These are phyloP conservation scores for Chydorus sphaericus DNA, from an alignment of 2,888 invertebrate genomes.

Conservation along the genomic window DNA sequence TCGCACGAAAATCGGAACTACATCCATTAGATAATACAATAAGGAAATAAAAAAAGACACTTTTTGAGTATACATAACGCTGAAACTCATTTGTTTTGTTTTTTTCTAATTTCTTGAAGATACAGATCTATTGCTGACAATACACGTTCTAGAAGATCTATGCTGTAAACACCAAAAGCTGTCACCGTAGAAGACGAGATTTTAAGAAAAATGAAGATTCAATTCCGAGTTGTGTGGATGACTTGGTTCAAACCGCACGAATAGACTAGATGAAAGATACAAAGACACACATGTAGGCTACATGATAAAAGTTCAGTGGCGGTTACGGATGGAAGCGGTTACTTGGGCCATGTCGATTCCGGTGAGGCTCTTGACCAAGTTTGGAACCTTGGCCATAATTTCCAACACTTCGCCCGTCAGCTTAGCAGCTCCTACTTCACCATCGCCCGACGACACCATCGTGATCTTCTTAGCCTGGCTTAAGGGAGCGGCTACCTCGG, in stretches of 20 bases:
- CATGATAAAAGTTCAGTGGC: neutral
- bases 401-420: slow-evolving; percentile 84
- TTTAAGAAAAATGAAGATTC: neutral
- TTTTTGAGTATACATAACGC: too few relatives aligned
- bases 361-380: slow-evolving; percentile 77
- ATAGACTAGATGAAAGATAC: neutral
- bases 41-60: too few relatives aligned
- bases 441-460: slow-evolving; percentile 85
- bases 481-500: slow-evolving; percentile 88
- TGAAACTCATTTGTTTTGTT: too few relatives aligned
- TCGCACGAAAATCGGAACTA: too few relatives aligned
- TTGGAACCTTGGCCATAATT: slow-evolving; percentile 83
- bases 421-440: slow-evolving; percentile 86
- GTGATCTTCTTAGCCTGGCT: slow-evolving; percentile 89
- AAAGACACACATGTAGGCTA: too few relatives aligned
- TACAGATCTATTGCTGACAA: neutral
- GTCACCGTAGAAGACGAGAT: neutral
- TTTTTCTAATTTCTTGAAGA: neutral
- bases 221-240: neutral
- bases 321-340: slow-evolving; percentile 2
- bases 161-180: neutral
- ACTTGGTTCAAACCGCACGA: neutral
- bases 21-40: too few relatives aligned
- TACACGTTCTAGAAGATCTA: slow-evolving; percentile 1
- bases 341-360: slow-evolving; percentile 63